Evolutionary conservation across 1,140 invertebrate species (phyloP).

Genomic region (Telenomus remus): DNA sequence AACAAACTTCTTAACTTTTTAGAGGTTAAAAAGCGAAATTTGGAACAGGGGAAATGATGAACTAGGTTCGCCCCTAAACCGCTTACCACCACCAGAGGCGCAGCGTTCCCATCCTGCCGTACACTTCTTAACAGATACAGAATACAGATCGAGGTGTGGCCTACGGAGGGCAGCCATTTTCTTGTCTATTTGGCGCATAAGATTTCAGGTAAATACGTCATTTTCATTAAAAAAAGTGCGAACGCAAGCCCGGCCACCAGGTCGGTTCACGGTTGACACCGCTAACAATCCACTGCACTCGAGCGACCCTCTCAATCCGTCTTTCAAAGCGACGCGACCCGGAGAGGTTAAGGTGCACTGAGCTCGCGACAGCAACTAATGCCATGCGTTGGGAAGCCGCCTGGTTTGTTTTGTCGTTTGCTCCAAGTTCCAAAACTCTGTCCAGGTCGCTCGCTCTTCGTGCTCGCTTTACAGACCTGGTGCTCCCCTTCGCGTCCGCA

Average conservation of each 20-base stretch:
- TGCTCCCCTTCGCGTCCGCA: too few relatives aligned
- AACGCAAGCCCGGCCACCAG: too few relatives aligned
- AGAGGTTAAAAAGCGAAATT: background rate
- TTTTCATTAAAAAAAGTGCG: conserved; percentile 6
- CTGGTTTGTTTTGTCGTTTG: conserved; percentile 4
- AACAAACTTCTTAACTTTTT: too few relatives aligned
- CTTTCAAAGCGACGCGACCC: conserved; percentile 24
- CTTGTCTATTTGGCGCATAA: conserved; percentile 74
- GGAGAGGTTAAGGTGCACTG: conserved; percentile 56
- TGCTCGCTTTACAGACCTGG: too few relatives aligned
- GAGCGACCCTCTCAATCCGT: background rate
- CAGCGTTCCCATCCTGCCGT: conserved; percentile 43
- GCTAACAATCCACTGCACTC: too few relatives aligned
- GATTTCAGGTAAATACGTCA: conserved; percentile 74
- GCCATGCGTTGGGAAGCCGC: conserved; percentile 58
- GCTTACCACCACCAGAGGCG: conserved; percentile 34
- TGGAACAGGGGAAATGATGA: too few relatives aligned
- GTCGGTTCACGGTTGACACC: too few relatives aligned
- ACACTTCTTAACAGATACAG: conserved; percentile 72
- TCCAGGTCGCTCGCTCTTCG: too few relatives aligned
- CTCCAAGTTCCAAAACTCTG: too few relatives aligned
- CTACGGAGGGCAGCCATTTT: conserved; percentile 75
- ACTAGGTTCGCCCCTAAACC: conserved; percentile 42
- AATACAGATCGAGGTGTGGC: conserved; percentile 74
- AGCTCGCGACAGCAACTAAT: conserved; percentile 44